Evolutionary conservation across 92 coral and sea anemone genomes (phyloP).

Genomic region (Heteractis magnifica): DNA sequence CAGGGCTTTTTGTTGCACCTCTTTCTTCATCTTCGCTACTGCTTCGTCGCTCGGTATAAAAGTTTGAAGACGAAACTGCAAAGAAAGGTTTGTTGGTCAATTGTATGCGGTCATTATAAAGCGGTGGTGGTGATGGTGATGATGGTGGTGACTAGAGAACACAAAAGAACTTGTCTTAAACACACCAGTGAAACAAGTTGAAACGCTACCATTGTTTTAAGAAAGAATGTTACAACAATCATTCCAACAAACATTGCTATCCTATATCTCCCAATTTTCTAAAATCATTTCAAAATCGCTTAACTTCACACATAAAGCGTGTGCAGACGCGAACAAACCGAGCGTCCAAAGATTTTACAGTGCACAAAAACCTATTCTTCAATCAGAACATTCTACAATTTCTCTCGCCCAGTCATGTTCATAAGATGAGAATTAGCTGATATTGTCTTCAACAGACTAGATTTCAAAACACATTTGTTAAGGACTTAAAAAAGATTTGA

Average conservation of each 20-base stretch:
- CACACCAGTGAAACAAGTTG: too few relatives aligned
- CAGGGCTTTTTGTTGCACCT: constrained; percentile 5
- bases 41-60: constrained; percentile 36
- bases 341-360: not conserved
- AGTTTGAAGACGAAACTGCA: constrained; percentile 53
- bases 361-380: not conserved
- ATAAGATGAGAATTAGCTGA: constrained; percentile 11
- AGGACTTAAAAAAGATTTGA: constrained; percentile 24
- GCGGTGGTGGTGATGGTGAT: too few relatives aligned
- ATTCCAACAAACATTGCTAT: too few relatives aligned
- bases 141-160: too few relatives aligned
- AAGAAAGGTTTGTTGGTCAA: not conserved
- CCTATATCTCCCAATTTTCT: too few relatives aligned
- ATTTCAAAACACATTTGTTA: constrained; percentile 17
- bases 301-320: too few relatives aligned
- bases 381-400: not conserved
- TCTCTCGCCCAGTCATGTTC: not conserved
- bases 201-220: too few relatives aligned
- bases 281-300: too few relatives aligned
- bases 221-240: too few relatives aligned
- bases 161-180: too few relatives aligned
- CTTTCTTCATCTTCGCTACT: constrained; percentile 30
- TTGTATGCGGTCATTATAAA: not conserved
- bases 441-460: constrained; percentile 23
- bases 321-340: too few relatives aligned